Conservation (phyloP, 2,113 vertebrate species). For the Python bivittatus region DNA sequence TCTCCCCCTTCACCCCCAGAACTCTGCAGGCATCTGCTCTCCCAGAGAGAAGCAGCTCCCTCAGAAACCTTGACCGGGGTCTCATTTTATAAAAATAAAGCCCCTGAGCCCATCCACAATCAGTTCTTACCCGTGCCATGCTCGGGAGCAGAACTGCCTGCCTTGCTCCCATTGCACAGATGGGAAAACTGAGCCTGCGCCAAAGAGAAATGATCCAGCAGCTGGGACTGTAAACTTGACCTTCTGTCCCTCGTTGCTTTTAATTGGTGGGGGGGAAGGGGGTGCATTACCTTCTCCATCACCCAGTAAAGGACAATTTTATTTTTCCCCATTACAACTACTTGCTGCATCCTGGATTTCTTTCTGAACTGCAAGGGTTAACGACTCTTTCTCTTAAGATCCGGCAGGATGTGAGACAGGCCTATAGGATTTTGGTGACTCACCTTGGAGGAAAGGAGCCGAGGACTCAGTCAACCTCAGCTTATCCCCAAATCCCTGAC, state of each 20-base stretch:
- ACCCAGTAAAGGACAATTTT: neutral
- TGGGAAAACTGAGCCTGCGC: neutral
- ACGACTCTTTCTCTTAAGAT: neutral
- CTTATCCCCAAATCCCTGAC: neutral
- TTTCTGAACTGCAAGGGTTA: neutral
- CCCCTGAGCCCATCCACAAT: neutral
- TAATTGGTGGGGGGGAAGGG: neutral
- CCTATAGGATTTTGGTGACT: neutral
- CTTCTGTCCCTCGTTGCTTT: neutral
- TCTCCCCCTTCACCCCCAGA: neutral
- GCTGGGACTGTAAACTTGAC: neutral
- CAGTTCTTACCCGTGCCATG: neutral
- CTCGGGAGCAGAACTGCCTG: neutral
- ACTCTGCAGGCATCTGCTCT: neutral
- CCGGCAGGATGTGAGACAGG: slow-evolving; percentile 36
- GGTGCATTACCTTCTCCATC: neutral
- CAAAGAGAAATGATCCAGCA: neutral
- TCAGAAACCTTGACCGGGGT: neutral
- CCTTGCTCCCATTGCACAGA: neutral
- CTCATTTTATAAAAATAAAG: neutral
- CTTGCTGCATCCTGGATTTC: neutral
- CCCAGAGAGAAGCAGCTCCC: neutral
- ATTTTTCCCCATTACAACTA: neutral
- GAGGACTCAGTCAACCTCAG: neutral
- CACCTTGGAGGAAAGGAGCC: slow-evolving; percentile 2